Evolutionary conservation across 2,113 vertebrate species (phyloP).

Genomic region (Erythrocercus mccallii): DNA sequence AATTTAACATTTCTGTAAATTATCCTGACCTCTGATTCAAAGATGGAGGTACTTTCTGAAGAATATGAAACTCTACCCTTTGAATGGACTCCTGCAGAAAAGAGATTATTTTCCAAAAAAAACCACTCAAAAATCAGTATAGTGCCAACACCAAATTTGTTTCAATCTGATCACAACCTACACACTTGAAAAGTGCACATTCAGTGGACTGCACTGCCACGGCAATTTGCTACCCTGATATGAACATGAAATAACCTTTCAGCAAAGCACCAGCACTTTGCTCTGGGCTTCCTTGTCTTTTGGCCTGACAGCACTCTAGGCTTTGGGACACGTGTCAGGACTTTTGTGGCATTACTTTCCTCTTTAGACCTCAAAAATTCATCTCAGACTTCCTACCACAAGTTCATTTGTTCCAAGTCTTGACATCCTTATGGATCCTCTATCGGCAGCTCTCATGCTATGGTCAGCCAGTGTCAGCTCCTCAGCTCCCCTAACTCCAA

Average conservation of each 20-base stretch:
- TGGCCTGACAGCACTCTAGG: not conserved
- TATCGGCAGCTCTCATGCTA: not conserved
- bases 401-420: not conserved
- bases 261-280: not conserved
- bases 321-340: not conserved
- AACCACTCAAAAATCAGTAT: not conserved
- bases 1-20: not conserved
- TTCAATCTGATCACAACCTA: not conserved
- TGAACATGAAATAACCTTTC: not conserved
- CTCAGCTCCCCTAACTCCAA: conserved; percentile 27
- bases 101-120: not conserved
- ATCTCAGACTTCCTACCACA: conserved; percentile 2
- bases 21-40: not conserved
- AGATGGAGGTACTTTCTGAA: not conserved
- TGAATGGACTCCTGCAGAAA: not conserved
- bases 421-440: not conserved
- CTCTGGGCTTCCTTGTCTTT: not conserved
- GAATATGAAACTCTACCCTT: not conserved
- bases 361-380: not conserved
- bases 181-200: not conserved
- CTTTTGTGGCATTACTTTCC: not conserved
- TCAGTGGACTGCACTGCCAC: not conserved
- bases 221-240: not conserved
- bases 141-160: not conserved
- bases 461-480: conserved; percentile 23